phyloP scores from a whole-genome alignment of 2,797 vertebrate species.

The Knipowitschia caucasica region DNA sequence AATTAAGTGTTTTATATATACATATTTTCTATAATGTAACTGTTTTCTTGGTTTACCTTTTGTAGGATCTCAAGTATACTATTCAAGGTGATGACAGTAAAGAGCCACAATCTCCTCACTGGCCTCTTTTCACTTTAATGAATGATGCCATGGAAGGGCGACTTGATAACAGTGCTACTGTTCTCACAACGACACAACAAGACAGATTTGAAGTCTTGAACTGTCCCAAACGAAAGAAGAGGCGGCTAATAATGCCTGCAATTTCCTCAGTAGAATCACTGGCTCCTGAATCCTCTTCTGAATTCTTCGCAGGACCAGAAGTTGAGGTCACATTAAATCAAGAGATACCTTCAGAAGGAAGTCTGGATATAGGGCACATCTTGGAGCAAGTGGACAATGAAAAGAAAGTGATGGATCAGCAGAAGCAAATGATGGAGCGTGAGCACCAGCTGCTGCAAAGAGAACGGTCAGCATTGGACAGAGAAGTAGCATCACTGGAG shows the following conservation, averaged over 20 bases:
- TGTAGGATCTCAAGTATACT: constrained; percentile 67
- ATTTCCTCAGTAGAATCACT: not conserved
- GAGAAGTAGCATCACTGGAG: constrained; percentile 60
- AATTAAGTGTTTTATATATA: not conserved
- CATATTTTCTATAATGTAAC: not conserved
- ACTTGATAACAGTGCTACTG: constrained; percentile 43
- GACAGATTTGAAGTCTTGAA: constrained; percentile 35
- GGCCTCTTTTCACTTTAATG: constrained; percentile 68
- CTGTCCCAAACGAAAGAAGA: constrained; percentile 45
- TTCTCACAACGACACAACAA: constrained; percentile 37
- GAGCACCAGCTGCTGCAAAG: constrained; percentile 62
- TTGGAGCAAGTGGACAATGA: constrained; percentile 56
- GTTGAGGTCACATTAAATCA: constrained; percentile 52
- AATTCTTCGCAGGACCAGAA: constrained; percentile 21
- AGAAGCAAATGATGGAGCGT: constrained; percentile 55
- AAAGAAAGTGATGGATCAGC: constrained; percentile 28
- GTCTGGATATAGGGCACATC: constrained; percentile 30
- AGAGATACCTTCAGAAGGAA: constrained; percentile 14
- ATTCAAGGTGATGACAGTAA: constrained; percentile 34
- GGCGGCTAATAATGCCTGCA: constrained; percentile 3
- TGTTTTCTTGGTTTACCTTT: not conserved
- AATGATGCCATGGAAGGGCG: constrained; percentile 66
- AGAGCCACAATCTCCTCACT: constrained; percentile 56
- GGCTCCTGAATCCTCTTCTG: not conserved
- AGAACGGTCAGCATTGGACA: constrained; percentile 56